Percentiles rank a stretch among this genome's conserved stretches.
Conservation (phyloP, 2,888 invertebrate genomes). For the Sarcophaga caerulescens region DNA sequence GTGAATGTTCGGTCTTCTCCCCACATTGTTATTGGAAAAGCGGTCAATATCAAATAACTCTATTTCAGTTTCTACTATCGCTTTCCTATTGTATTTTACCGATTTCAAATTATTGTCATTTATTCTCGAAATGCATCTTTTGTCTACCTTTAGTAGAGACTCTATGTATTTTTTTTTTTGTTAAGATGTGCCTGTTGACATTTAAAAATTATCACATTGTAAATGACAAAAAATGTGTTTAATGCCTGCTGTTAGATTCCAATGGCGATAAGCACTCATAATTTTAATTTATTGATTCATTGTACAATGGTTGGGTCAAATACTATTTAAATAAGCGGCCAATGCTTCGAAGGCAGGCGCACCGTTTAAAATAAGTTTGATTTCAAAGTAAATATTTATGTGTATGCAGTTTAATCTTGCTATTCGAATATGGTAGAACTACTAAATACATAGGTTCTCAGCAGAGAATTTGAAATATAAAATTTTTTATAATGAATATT, state of each 20-base stretch:
- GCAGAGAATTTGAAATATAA: too few species aligned
- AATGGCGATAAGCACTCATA: constrained; percentile 43
- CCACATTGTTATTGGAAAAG: not conserved
- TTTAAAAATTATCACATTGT: constrained; percentile 43
- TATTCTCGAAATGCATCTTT: not conserved
- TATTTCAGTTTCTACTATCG: not conserved
- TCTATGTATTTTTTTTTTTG: not conserved
- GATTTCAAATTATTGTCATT: constrained; percentile 1
- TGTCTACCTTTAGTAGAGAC: not conserved
- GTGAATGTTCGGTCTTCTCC: not conserved
- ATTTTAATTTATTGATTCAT: constrained; percentile 51
- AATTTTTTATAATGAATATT: too few species aligned
- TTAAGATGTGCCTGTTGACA: constrained; percentile 37
- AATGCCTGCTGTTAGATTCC: constrained; percentile 48
- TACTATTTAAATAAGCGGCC: constrained; percentile 27
- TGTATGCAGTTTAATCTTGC: not conserved
- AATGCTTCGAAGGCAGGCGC: not conserved
- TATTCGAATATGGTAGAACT: too few species aligned
- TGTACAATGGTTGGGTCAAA: constrained; percentile 13
- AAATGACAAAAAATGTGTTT: constrained; percentile 17
- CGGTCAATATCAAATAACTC: not conserved
- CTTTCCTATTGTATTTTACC: not conserved
- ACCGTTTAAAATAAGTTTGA: not conserved
- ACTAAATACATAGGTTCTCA: too few species aligned
- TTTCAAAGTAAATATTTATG: not conserved